Base-by-base conservation (phyloP, 2,113 vertebrate genomes). In the Oncorhynchus keta region DNA sequence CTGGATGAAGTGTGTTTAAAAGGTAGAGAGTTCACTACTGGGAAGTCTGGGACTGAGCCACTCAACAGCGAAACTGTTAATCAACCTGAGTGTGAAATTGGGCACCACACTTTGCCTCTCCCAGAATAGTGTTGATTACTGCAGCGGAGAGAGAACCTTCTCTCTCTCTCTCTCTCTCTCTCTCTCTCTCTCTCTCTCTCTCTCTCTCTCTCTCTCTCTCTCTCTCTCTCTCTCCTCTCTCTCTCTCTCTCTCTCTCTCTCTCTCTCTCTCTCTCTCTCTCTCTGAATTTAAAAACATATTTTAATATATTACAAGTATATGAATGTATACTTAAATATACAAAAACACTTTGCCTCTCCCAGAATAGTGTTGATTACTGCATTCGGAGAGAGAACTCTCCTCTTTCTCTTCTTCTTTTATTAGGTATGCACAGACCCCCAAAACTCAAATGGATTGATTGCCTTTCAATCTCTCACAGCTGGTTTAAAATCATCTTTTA, bases 81-180 rank as follows among this genome's bases (percentile, higher is more conserved):
- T 48, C 73, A 71, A 81, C 49, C 49, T 62, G 69, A 72, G n/a
- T 70, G 80, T 81, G 72, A 78, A 81, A 78, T 70, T 26, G 73
- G 64, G 73, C 71, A 14, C 55, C 16, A 28, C 48, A 35, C 66
- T 30, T 26, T 9, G 32, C 66, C 72, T 70, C 39, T 26, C 45
- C 11, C 39, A 18, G 71, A 65, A 45, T 30, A 24, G 59, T 65
- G 62, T 70, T 79, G 65, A 72, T 61, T 68, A 7, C 22, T 75
- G 48, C 30, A 79, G n/a, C 71, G 72, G 57, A 76, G 18, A 5
- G 5, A 30, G 2, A 61, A 20, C 55, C 51, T 35, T 45, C 13
- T 20, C 26, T 24, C 5, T 8, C 24, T 66, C 64, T 11, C 64
- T 66, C 22, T 28, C 64, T 30, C 11, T 13, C 68, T 22, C 30